Conservation (phyloP, 2,113 vertebrate species). For the Dipodomys merriami region DNA sequence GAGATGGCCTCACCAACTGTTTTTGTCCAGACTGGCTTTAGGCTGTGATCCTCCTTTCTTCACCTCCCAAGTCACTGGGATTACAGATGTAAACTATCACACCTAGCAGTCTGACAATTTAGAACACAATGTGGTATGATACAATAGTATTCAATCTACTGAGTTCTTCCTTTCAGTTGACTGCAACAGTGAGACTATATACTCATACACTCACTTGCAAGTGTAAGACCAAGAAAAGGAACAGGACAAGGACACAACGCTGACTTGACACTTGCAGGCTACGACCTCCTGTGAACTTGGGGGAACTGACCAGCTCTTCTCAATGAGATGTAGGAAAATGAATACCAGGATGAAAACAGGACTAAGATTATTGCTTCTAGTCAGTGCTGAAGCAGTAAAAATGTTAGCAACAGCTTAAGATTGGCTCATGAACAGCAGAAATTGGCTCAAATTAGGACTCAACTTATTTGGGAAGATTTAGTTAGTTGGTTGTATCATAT, state of each 20-base stretch:
- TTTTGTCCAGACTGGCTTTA: no score
- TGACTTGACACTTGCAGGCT: background rate
- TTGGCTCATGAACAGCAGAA: background rate
- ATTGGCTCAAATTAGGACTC: background rate
- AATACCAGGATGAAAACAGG: background rate
- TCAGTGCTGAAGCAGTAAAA: background rate
- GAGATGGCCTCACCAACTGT: no score
- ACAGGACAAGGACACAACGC: background rate
- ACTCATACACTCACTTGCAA: background rate
- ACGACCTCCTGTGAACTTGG: background rate
- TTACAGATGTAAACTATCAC: no score
- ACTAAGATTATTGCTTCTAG: background rate
- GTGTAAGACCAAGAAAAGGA: background rate
- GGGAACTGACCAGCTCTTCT: background rate
- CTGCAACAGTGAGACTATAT: background rate
- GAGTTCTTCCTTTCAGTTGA: background rate
- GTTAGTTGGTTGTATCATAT: background rate
- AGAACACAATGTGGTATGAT: slow-evolving; percentile 1
- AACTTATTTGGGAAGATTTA: background rate
- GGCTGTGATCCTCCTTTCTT: no score
- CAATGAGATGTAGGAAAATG: background rate
- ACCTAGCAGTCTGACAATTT: background rate
- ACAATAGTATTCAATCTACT: background rate
- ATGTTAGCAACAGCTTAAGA: background rate
- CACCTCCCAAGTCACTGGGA: no score